Conservation (phyloP, 2,888 invertebrate genomes). For the Chaitophorus viminalis region DNA sequence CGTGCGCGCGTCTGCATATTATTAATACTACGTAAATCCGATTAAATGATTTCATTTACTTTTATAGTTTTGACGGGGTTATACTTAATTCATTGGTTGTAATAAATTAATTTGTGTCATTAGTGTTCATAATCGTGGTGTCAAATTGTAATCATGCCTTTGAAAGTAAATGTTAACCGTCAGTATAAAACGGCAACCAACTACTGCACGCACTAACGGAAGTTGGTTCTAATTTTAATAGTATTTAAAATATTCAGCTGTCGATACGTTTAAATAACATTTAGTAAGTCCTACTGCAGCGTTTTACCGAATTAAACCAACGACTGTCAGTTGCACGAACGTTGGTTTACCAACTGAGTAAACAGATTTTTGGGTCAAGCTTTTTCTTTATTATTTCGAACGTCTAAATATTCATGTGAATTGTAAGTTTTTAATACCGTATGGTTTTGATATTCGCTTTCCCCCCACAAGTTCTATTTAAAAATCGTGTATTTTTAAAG, state of each 20-base stretch:
- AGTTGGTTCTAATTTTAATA: slow-evolving; percentile 24
- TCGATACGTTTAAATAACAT: neutral
- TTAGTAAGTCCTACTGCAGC: neutral
- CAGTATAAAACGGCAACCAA: neutral
- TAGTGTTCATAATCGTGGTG: too few species aligned
- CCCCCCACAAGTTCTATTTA: neutral
- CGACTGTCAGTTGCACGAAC: neutral
- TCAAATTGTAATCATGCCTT: too few species aligned
- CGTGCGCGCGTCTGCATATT: neutral
- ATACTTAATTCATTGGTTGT: neutral
- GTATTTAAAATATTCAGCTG: neutral
- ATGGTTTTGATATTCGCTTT: neutral
- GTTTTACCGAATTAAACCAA: slow-evolving; percentile 44
- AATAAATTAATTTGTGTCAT: too few species aligned
- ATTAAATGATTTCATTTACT: slow-evolving; percentile 3
- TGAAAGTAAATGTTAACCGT: neutral
- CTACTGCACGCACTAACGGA: neutral
- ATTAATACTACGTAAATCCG: neutral
- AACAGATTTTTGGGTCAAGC: slow-evolving; percentile 43
- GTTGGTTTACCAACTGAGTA: slow-evolving; percentile 16
- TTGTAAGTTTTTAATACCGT: neutral
- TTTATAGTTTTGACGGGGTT: neutral
- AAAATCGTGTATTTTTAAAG: neutral
- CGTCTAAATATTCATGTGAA: neutral
- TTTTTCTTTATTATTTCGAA: slow-evolving; percentile 4